Evolutionary conservation across 2,113 vertebrate species (phyloP).

Genomic region (Mesoclemmys tuberculata): DNA sequence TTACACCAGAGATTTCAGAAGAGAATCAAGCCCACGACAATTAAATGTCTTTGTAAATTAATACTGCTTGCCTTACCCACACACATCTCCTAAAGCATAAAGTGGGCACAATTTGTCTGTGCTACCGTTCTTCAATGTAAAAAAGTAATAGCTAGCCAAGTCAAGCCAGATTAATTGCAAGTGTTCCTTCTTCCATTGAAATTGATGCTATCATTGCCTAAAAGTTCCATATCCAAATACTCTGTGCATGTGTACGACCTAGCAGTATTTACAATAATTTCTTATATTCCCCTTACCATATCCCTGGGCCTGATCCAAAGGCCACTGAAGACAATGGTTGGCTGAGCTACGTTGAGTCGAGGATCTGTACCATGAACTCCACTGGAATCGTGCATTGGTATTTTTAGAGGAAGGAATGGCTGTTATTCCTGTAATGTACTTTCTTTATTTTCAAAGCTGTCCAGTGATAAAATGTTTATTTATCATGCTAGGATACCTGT

Average conservation of each 20-base stretch:
- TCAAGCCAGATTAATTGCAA: background rate
- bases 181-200: background rate
- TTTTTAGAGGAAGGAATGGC: background rate
- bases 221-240: background rate
- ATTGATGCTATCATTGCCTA: background rate
- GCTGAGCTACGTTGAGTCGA: background rate
- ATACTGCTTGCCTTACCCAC: background rate
- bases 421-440: background rate
- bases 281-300: background rate
- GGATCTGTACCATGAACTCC: background rate
- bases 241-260: background rate
- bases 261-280: background rate
- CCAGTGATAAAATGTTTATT: conserved; percentile 47
- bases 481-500: conserved; percentile 39
- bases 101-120: background rate
- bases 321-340: background rate
- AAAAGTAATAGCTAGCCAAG: background rate
- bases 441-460: conserved; percentile 29
- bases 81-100: background rate
- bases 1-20: background rate
- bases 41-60: background rate
- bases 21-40: background rate
- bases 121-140: background rate
- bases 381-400: background rate
- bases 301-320: background rate